phyloP scores from a whole-genome alignment of 2,113 vertebrate species.

The Petaurus breviceps region DNA sequence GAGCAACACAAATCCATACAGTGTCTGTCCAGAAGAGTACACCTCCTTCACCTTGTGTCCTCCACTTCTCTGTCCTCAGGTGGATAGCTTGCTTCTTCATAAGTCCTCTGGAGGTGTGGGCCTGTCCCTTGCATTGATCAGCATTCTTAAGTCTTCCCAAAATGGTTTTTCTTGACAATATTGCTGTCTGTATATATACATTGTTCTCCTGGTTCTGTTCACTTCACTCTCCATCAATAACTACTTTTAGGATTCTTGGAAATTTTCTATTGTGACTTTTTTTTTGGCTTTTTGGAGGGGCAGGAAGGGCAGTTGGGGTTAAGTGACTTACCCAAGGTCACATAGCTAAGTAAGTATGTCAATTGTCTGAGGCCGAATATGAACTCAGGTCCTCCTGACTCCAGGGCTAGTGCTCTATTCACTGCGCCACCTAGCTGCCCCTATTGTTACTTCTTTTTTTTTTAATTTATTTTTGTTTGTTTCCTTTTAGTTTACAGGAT shows the following conservation, averaged over 20 bases:
- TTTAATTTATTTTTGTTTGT: too few species aligned
- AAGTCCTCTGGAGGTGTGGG: not conserved
- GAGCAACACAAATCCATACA: not conserved
- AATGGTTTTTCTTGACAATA: not conserved
- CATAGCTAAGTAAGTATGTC: too few species aligned
- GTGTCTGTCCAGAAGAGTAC: not conserved
- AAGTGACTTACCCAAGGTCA: too few species aligned
- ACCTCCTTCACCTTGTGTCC: not conserved
- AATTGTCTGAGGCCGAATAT: too few species aligned
- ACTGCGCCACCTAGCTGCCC: too few species aligned
- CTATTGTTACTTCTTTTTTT: too few species aligned
- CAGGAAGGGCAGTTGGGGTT: too few species aligned
- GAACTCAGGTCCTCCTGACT: too few species aligned
- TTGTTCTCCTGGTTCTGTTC: not conserved
- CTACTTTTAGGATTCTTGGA: not conserved
- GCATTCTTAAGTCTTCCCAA: not conserved
- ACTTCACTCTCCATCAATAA: not conserved
- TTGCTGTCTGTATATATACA: not conserved
- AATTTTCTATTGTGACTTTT: not conserved
- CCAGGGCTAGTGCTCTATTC: too few species aligned
- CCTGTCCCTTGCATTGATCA: not conserved
- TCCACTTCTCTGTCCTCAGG: not conserved
- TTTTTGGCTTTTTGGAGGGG: too few species aligned
- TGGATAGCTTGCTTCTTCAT: not conserved
- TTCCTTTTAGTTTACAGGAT: too few species aligned